A percentile compares a stretch with the other conserved stretches of the same genome.
These are phyloP conservation scores for Limnephilus auricula DNA, from an alignment of 2,888 invertebrate genomes.

Conservation along the genomic window DNA sequence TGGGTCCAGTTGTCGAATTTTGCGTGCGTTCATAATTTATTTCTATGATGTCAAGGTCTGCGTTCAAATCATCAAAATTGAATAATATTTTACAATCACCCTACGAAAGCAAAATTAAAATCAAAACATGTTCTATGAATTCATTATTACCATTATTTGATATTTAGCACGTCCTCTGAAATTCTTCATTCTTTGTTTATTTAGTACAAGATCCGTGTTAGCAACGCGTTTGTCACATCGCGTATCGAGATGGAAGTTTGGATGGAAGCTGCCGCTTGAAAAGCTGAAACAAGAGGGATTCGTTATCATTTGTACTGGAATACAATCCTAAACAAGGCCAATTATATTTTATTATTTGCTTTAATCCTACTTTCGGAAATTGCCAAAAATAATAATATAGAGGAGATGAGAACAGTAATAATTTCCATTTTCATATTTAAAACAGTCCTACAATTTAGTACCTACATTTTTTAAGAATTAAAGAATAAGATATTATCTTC, in stretches of 20 bases:
- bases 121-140: too few relatives aligned
- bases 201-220: not conserved
- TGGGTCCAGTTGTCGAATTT: too few relatives aligned
- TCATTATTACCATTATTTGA: too few relatives aligned
- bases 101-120: too few relatives aligned
- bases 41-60: too few relatives aligned
- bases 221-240: constrained; percentile 18
- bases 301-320: not conserved
- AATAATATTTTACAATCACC: too few relatives aligned
- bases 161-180: not conserved
- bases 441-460: not conserved
- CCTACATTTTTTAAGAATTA: too few relatives aligned
- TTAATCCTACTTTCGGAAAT: not conserved
- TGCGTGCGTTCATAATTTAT: too few relatives aligned
- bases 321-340: not conserved
- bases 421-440: not conserved
- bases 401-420: not conserved
- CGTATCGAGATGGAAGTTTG: not conserved
- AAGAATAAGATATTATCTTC: too few relatives aligned
- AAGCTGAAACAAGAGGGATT: not conserved
- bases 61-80: too few relatives aligned
- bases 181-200: not conserved
- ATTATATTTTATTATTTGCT: not conserved
- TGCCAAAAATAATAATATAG: not conserved
- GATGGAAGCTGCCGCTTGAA: not conserved